Evolutionary conservation across 2,888 invertebrate genomes (phyloP).

Genomic region (Nomada fucata): DNA sequence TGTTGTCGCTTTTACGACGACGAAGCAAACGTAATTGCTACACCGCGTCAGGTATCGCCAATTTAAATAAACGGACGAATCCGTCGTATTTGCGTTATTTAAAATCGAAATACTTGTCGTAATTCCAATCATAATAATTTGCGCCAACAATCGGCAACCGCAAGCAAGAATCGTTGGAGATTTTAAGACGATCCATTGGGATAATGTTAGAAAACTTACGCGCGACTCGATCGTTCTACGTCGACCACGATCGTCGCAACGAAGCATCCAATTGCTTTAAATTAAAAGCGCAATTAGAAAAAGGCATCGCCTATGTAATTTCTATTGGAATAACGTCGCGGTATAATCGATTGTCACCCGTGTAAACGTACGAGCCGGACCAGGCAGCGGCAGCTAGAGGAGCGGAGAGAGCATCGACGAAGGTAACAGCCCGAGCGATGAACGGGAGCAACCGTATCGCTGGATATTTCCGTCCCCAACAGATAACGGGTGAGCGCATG

Average conservation of each 20-base stretch:
- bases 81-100: not conserved
- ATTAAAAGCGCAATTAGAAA: no score
- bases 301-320: not conserved
- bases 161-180: not conserved
- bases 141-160: not conserved
- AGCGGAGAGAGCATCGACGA: not conserved
- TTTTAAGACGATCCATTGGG: not conserved
- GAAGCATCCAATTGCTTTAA: no score
- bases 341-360: slow-evolving; percentile 2
- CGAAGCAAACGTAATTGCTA: not conserved
- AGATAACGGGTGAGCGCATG: slow-evolving; percentile 47
- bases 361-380: slow-evolving; percentile 6
- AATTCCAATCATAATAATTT: not conserved
- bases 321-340: not conserved
- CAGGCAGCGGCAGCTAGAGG: slow-evolving; percentile 9
- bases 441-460: slow-evolving; percentile 27
- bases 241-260: no score
- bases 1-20: not conserved
- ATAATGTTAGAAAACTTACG: no score
- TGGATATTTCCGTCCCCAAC: slow-evolving; percentile 50
- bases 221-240: no score
- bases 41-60: not conserved
- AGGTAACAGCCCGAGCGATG: slow-evolving; percentile 9
- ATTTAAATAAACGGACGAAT: not conserved
- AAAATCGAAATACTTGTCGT: not conserved